These are phyloP conservation scores for Falco peregrinus DNA, from an alignment of 2,797 vertebrate species.

Conservation along the genomic window DNA sequence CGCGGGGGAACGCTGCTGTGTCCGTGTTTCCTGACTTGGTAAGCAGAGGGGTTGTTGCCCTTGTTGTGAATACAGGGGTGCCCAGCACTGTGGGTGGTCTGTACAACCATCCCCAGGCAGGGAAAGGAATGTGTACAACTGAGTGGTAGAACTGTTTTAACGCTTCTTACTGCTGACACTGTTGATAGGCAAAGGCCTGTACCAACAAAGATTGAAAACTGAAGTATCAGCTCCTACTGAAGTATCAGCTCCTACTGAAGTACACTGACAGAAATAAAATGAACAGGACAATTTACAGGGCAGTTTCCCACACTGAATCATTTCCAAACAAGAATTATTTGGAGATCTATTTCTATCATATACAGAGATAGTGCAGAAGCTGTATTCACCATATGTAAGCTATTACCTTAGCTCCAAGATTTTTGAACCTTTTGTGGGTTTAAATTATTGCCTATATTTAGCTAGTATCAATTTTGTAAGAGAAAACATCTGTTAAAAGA, in stretches of 20 bases:
- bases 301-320: not conserved
- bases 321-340: not conserved
- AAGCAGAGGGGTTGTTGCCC: not conserved
- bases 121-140: not conserved
- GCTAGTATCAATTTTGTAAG: not conserved
- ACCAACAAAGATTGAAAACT: not conserved
- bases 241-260: not conserved
- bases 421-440: not conserved
- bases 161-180: not conserved
- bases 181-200: not conserved
- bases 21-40: rapidly evolving
- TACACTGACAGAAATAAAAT: not conserved
- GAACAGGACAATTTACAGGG: not conserved
- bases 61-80: not conserved
- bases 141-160: not conserved
- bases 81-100: not conserved
- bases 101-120: not conserved
- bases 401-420: not conserved
- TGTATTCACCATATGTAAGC: not conserved
- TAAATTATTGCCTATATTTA: not conserved
- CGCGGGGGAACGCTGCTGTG: rapidly evolving
- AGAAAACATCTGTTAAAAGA: not conserved
- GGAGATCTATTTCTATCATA: not conserved
- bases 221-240: not conserved
- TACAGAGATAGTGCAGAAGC: not conserved